Evolutionary conservation across 2,888 invertebrate species (phyloP).

Genomic region (Rhimphoctona megacephalus): DNA sequence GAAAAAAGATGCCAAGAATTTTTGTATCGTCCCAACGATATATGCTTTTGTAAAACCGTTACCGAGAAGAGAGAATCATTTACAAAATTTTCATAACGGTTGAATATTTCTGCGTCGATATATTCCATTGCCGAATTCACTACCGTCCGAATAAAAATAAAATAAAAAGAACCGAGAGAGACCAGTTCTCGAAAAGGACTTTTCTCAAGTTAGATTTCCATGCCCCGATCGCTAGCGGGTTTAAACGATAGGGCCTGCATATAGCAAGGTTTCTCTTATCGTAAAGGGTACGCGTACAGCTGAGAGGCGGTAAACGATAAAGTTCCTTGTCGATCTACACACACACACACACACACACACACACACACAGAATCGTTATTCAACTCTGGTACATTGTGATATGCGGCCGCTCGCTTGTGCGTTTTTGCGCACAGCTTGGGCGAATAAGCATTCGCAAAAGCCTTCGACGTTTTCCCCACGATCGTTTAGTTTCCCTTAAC

Average conservation of each 20-base stretch:
- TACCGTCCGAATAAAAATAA: background rate
- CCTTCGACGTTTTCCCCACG: conserved; percentile 31
- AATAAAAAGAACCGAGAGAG: background rate
- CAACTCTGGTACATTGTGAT: conserved; percentile 20
- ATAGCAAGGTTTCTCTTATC: background rate
- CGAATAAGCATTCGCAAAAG: conserved; percentile 30
- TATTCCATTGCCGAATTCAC: background rate
- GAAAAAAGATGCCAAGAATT: background rate
- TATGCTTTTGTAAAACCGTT: background rate
- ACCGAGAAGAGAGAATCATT: background rate
- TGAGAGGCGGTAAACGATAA: conserved; percentile 28
- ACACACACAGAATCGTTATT: conserved; percentile 38
- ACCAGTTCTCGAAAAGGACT: background rate
- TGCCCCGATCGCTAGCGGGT: background rate
- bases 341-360: background rate
- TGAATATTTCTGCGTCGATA: background rate
- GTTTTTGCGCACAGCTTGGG: conserved; percentile 48
- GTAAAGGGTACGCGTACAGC: conserved; percentile 34
- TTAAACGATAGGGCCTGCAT: background rate
- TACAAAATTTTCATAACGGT: background rate
- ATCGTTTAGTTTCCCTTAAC: conserved; percentile 66
- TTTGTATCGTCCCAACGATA: background rate
- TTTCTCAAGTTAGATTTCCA: background rate
- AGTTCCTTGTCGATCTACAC: conserved; percentile 16
- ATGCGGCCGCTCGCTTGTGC: conserved; percentile 20